Evolutionary conservation across 2,888 invertebrate species (phyloP), one percentile per base, ranked within the genome.

Genomic region (Ectemnius lituratus): DNA sequence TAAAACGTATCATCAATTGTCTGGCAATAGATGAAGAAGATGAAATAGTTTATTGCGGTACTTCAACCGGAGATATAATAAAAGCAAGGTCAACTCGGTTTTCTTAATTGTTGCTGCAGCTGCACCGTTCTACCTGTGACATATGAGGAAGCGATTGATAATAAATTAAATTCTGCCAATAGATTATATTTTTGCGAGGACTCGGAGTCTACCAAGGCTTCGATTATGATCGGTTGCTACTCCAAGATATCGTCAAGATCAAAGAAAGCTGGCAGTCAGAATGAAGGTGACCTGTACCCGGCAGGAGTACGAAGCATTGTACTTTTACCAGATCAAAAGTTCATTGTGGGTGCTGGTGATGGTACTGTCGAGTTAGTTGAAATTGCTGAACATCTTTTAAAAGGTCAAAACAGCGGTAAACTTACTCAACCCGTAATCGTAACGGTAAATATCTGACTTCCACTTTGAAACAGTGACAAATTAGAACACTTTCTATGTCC

Each of bases 261-360:
- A 72, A 94, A 93, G 78, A 93, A 93, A 76, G 80, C 90, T 16
- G 92, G 91, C 52, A 88, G 91, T 1, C 94, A 93, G 0, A 92
- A 93, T 47, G 93, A 94, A 0, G 37, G 37, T 37, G 89, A 92
- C 61, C 95, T 94, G 78, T 92, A 84, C 6, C 85, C 90, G 92
- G 95, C 95, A 20, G 94, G 96, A 0, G 93, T 94, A 68, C 92
- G 94, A 0, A 92, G 96, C 14, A 86, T 94, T 18, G 90, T 95
- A 16, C 92, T 95, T 65, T 89, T 95, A 86, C 92, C 92, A 0
- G 92, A 93, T 63, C 94, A 94, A 0, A 92, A 93, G 73, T 85
- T 96, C 23, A 90, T 97, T 2, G 94, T 98, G 71, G 98, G 98
- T 0, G 94, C 95, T 3, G 98, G 98, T 0, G 95, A 97, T 90